Base-by-base conservation (phyloP, 2,797 vertebrate species). In the Kryptolebias ocellatus region DNA sequence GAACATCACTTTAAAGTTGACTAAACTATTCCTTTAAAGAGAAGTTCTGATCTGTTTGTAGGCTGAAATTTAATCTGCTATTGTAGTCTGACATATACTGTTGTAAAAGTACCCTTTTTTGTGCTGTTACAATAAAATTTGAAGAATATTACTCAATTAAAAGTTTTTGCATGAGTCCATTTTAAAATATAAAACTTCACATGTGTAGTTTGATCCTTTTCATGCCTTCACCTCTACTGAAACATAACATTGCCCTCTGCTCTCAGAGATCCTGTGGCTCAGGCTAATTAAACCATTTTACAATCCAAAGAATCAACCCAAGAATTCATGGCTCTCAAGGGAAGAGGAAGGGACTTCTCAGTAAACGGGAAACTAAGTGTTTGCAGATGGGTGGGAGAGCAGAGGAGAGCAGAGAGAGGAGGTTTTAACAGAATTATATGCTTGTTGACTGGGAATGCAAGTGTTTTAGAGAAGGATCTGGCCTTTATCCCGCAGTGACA, bases 111-210 rank as follows among this genome's bases (percentile, higher is more conserved):
- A 2, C 5, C 10, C 11, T 45, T 15, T 24, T 58, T 45, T 45
- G 29, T 5, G 17, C 42, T 8, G 9, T 63, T 1, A 12, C 46
- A 24, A 31, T 47, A 44, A 78, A 60, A 39, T 64, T 63, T 54
- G 5, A 51, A 62, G 27, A 15, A 46, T 70, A 17, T 31, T 49
- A 72, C 49, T 51, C 70, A 73, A 83, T 87, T 84, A 84, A 74
- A 85, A 46, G 0, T 34, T 53, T 73, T 65, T 75, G 76, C 74
- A 70, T 72, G 24, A 24, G 42, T 83, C 72, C 66, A 39, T 78
- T 69, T 69, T 68, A 28, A 54, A 34, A 42, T 37, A 44, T 14
- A 55, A 68, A 76, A 69, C 12, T 28, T 76, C 67, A 67, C 12
- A 31, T 16, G 27, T 0, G 5, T 71, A 54, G 45, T 70, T 57